Conservation (phyloP, 2,888 invertebrate genomes). For the Troides helena region DNA sequence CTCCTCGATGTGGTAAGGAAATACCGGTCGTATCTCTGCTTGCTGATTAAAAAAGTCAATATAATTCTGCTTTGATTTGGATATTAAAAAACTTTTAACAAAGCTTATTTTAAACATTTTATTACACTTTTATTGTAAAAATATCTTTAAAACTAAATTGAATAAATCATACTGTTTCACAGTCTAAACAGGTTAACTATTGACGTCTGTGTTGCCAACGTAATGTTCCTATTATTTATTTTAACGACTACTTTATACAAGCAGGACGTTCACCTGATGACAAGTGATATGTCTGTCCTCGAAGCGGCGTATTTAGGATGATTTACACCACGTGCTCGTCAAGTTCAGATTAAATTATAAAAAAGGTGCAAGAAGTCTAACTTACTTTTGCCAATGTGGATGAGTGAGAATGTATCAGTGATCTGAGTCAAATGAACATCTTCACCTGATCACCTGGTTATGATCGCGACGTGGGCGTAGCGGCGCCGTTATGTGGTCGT, state of each 20-base stretch:
- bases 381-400: not conserved
- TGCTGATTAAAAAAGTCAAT: conserved; percentile 6
- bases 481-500: conserved; percentile 49
- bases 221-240: not conserved
- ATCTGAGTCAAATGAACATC: conserved; percentile 30
- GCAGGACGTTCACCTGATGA: no score
- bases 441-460: conserved; percentile 74
- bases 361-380: not conserved
- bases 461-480: conserved; percentile 57
- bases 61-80: not conserved
- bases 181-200: not conserved
- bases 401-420: conserved; percentile 5
- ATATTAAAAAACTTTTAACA: not conserved
- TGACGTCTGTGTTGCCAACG: not conserved
- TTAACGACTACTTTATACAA: not conserved
- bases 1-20: conserved; percentile 56
- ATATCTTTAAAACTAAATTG: not conserved
- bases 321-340: no score
- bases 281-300: no score
- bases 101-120: not conserved
- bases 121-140: not conserved
- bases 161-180: not conserved
- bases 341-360: no score
- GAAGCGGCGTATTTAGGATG: no score
- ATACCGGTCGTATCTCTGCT: conserved; percentile 30